Conservation (phyloP, 2,888 invertebrate species). For the Mythimna ferrago region DNA sequence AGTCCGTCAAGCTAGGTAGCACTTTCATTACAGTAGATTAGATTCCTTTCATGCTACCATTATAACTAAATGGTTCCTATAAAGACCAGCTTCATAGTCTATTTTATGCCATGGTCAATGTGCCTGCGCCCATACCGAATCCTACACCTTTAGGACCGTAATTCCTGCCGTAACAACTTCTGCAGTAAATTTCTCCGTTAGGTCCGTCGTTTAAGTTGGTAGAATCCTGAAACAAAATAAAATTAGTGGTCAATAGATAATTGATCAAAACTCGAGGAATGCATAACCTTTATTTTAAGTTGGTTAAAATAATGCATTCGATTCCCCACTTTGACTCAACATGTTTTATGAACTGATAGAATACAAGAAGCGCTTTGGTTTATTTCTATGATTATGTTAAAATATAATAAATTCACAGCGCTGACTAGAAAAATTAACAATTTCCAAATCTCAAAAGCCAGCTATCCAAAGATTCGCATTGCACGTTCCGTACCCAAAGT, state of each 20-base stretch:
- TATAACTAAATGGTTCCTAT: constrained; percentile 78
- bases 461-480: neutral
- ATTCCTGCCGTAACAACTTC: constrained; percentile 96
- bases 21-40: constrained; percentile 78
- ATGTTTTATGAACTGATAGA: neutral
- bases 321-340: no score
- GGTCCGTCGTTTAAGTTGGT: constrained; percentile 98
- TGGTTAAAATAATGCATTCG: no score
- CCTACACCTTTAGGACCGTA: constrained; percentile 97
- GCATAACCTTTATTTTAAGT: neutral
- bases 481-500: constrained; percentile 3
- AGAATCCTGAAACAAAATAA: constrained; percentile 92
- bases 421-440: no score
- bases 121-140: constrained; percentile 97
- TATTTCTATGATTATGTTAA: no score
- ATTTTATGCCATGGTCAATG: constrained; percentile 95
- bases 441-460: constrained; percentile 1
- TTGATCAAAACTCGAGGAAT: neutral
- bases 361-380: neutral
- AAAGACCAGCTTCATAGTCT: constrained; percentile 87
- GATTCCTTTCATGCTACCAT: constrained; percentile 86
- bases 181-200: constrained; percentile 98
- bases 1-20: constrained; percentile 77
- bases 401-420: no score
- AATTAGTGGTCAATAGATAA: constrained; percentile 1